Conservation (phyloP, 2,113 vertebrate genomes). For the Rhea pennata region DNA sequence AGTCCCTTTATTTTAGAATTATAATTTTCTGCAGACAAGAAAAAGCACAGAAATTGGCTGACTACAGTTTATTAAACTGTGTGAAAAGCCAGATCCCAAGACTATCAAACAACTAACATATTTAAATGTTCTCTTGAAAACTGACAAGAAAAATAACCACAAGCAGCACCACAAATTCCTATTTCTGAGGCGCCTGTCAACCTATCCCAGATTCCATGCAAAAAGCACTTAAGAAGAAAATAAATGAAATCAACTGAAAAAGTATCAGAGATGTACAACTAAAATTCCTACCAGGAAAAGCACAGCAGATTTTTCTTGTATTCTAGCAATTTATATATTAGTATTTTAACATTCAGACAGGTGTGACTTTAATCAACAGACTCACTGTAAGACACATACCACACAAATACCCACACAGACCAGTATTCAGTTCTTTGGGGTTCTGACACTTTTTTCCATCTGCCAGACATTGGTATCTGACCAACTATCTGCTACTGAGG, state of each 20-base stretch:
- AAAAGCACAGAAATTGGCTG: background rate
- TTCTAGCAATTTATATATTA: background rate
- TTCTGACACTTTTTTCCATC: background rate
- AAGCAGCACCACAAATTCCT: background rate
- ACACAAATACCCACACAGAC: background rate
- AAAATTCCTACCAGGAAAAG: background rate
- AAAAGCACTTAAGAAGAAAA: background rate
- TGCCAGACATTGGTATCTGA: background rate
- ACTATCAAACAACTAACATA: background rate
- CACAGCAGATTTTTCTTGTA: background rate
- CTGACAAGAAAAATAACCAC: background rate
- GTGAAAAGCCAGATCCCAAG: background rate
- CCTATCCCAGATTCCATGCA: background rate
- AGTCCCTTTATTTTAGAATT: background rate
- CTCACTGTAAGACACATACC: background rate
- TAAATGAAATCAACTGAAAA: background rate
- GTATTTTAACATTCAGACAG: background rate
- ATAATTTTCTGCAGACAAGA: background rate
- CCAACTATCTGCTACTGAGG: background rate
- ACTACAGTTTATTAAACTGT: background rate
- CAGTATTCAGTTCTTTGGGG: background rate
- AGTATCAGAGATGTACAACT: background rate
- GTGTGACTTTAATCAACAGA: background rate
- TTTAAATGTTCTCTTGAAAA: background rate
- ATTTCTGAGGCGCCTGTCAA: background rate